phyloP scores from a whole-genome alignment of 2,888 invertebrate species.

The Polylopha cassiicola region DNA sequence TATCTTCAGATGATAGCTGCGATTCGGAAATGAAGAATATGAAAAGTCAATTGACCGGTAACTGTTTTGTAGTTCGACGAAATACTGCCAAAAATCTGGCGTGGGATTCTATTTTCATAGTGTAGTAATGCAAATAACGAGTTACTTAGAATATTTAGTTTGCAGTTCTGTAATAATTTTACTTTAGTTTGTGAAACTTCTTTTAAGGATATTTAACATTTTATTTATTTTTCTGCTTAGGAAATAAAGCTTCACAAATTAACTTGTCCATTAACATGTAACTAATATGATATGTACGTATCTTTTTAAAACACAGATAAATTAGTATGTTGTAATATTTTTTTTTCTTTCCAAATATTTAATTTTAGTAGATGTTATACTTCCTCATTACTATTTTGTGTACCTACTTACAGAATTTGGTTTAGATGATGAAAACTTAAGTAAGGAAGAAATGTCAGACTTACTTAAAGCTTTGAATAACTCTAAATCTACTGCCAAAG shows the following conservation, averaged over 20 bases:
- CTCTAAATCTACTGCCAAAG: constrained; percentile 57
- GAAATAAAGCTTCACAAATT: too few relatives aligned
- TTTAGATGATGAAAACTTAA: constrained; percentile 63
- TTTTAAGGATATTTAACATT: too few relatives aligned
- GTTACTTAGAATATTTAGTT: too few relatives aligned
- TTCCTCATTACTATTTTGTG: neutral
- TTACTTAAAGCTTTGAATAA: constrained; percentile 62
- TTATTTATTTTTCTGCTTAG: too few relatives aligned
- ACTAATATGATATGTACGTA: too few relatives aligned
- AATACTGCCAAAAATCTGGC: neutral
- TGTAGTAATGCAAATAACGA: neutral
- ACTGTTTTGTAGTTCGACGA: constrained; percentile 14
- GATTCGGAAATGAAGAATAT: constrained; percentile 62
- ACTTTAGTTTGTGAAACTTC: too few relatives aligned
- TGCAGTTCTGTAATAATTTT: too few relatives aligned
- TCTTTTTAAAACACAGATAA: too few relatives aligned
- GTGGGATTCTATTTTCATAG: neutral
- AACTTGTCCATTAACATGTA: too few relatives aligned
- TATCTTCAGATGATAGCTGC: constrained; percentile 63
- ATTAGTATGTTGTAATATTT: neutral
- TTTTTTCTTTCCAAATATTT: neutral
- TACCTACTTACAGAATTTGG: constrained; percentile 55
- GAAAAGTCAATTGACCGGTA: constrained; percentile 62
- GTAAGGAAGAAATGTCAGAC: constrained; percentile 68
- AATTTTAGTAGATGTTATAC: neutral